Conservation (phyloP, 1,140 invertebrate genomes). For the Penaeus vannamei region DNA sequence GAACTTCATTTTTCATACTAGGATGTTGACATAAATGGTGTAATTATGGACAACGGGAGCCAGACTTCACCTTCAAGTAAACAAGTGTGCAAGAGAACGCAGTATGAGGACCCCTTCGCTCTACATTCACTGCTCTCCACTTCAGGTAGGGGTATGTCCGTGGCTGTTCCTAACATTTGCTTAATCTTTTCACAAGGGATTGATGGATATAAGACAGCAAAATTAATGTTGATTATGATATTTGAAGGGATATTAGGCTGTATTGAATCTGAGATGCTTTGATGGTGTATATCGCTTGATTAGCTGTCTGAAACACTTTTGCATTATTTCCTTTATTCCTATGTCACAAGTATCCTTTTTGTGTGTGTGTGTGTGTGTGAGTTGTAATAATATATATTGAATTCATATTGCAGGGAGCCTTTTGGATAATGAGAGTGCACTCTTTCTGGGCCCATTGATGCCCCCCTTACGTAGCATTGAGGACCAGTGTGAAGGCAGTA, state of each 20-base stretch:
- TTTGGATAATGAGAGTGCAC: conserved; percentile 57
- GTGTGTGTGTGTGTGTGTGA: not conserved
- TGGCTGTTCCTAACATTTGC: not conserved
- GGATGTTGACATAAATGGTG: not conserved
- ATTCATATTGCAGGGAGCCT: conserved; percentile 45
- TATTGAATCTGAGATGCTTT: too few species aligned
- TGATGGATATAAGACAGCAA: not conserved
- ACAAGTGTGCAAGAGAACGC: conserved; percentile 60
- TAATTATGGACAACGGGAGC: conserved; percentile 56
- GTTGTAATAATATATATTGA: too few species aligned
- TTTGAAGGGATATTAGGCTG: too few species aligned
- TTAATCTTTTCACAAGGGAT: not conserved
- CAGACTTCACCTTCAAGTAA: conserved; percentile 61
- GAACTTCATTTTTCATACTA: not conserved
- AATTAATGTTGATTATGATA: too few species aligned
- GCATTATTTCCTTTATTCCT: not conserved
- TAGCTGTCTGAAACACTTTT: not conserved
- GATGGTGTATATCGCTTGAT: too few species aligned
- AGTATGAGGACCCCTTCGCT: conserved; percentile 60
- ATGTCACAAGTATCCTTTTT: not conserved
- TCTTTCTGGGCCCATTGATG: conserved; percentile 57
- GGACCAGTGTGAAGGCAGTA: conserved; percentile 57
- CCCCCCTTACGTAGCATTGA: conserved; percentile 56
- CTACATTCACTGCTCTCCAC: conserved; percentile 53
- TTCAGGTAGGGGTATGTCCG: not conserved